Evolutionary conservation across 2,888 invertebrate genomes (phyloP), one percentile per base, ranked within the genome.

Genomic region (Pardosa pseudoannulata): DNA sequence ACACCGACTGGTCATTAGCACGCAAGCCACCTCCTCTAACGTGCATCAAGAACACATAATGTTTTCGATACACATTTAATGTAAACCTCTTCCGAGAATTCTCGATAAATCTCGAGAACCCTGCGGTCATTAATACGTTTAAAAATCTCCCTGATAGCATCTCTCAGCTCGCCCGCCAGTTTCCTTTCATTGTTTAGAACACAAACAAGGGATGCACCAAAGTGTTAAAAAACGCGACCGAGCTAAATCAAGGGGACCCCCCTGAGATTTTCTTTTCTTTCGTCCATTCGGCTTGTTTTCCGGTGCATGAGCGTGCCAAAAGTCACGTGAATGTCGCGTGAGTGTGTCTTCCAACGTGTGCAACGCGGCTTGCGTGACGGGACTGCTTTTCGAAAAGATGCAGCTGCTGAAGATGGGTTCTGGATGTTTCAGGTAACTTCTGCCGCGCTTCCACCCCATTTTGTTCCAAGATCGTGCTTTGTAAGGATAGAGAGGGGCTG

Each of bases 321-420:
- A 36, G 41, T 85, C 85, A 85, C 85, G 85, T 85, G 85, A 79
- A n/a, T 56, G 85, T 85, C 85, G 85, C 85, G 85, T 85, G 85
- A 85, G 79, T 16, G 13, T 11, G 68, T 73, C 23, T 46, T 67
- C 32, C 73, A n/a, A 36, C 50, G 72, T 70, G 80, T 73, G 74
- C 73, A 19, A 80, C 19, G 68, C 23, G 39, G 31, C n/a, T 16
- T 31, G 65, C 65, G 65, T 65, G n/a, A n/a, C n/a, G n/a, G n/a
- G n/a, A n/a, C n/a, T n/a, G 65, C 11, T n/a, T 7, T 0, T 16
- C 3, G 29, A 65, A 31, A 16, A n/a, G 65, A 23, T 23, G 65
- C 65, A 31, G 62, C 23, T 62, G 56, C 23, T 23, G 56, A 2
- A 23, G 56, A 56, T 23, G 36, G 36, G 5, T 36, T 5, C 56